A percentile compares a stretch with the other conserved stretches of the same genome.
phyloP scores from a whole-genome alignment of 2,888 invertebrate genomes.

The Aquatica leii region DNA sequence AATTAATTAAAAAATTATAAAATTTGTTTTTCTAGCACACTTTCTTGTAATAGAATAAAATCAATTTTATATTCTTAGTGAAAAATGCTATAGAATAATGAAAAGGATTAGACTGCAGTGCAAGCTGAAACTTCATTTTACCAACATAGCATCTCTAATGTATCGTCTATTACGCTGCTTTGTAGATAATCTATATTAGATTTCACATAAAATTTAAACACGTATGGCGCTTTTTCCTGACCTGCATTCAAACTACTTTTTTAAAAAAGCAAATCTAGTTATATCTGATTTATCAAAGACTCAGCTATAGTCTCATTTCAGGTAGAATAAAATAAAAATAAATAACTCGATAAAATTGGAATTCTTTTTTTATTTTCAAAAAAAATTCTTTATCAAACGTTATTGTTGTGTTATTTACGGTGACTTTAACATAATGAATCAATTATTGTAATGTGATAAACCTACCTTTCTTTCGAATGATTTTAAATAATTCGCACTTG shows the following conservation, averaged over 20 bases:
- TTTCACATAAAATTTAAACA: conserved; percentile 30
- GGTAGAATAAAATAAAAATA: background rate
- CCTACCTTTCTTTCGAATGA: no score
- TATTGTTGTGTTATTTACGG: no score
- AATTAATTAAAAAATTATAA: no score
- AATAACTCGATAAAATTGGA: no score
- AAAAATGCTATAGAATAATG: background rate
- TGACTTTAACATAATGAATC: no score
- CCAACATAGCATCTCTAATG: conserved; percentile 19
- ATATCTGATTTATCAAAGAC: conserved; percentile 13
- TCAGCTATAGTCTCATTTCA: background rate
- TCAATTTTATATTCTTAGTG: no score
- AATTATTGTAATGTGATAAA: no score
- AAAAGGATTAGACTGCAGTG: background rate
- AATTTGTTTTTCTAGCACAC: no score
- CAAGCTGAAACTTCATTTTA: conserved; percentile 18
- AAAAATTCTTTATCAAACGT: no score
- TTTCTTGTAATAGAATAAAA: no score
- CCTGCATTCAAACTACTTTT: conserved; percentile 17
- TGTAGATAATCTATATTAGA: conserved; percentile 28
- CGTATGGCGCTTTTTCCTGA: conserved; percentile 15
- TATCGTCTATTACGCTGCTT: conserved; percentile 22
- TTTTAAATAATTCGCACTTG: no score
- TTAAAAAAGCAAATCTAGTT: conserved; percentile 13
- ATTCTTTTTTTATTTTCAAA: no score